phyloP scores from a whole-genome alignment of 2,888 invertebrate genomes.

The Pterostichus madidus region DNA sequence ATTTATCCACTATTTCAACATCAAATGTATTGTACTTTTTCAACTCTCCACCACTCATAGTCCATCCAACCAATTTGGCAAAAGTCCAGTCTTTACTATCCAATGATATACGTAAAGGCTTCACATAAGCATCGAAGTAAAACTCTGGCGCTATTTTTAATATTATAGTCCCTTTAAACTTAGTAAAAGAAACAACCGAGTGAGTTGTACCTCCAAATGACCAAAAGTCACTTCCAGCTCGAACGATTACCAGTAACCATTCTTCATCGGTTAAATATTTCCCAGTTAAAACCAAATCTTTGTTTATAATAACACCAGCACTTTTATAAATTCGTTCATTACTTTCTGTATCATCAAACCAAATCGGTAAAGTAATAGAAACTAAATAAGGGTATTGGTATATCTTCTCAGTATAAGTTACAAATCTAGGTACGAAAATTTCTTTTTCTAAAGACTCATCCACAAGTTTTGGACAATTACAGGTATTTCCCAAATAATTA shows the following conservation, averaged over 20 bases:
- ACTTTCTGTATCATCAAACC: not conserved
- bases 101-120: not conserved
- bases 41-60: not conserved
- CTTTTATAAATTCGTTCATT: slow-evolving; percentile 18
- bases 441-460: too few relatives aligned
- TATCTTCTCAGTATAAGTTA: not conserved
- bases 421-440: too few relatives aligned
- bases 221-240: slow-evolving; percentile 42
- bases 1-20: slow-evolving; percentile 1
- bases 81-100: not conserved
- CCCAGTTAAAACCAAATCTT: slow-evolving; percentile 11
- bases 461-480: too few relatives aligned
- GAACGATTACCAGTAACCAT: not conserved
- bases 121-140: not conserved
- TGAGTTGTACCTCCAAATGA: slow-evolving; percentile 25
- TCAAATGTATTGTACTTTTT: slow-evolving; percentile 10
- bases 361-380: not conserved
- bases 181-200: not conserved
- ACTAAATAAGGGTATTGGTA: slow-evolving; percentile 36
- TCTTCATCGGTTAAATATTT: not conserved
- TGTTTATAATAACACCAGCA: slow-evolving; percentile 17
- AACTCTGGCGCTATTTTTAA: slow-evolving; percentile 24
- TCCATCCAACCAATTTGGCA: slow-evolving; percentile 3
- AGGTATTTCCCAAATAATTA: too few relatives aligned
- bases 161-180: not conserved